Evolutionary conservation across 2,113 vertebrate genomes (phyloP).

Genomic region (Neogale vison): DNA sequence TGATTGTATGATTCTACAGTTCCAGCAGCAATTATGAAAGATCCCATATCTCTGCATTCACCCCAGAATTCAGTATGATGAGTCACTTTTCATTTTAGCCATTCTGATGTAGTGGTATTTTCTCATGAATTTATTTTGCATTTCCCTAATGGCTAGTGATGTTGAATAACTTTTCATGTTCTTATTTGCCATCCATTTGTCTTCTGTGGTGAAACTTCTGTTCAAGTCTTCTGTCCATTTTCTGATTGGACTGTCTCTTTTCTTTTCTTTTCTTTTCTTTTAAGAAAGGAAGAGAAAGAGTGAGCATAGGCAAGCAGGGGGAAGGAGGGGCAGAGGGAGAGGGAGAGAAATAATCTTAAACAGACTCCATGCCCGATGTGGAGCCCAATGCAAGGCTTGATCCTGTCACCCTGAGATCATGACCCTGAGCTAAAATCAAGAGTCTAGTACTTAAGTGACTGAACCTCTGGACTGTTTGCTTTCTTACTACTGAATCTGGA

Average conservation of each 20-base stretch:
- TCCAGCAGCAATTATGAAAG: neutral
- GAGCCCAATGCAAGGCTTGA: neutral
- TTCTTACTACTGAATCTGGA: neutral
- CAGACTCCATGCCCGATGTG: neutral
- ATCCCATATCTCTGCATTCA: neutral
- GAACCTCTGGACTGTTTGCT: neutral
- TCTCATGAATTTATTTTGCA: neutral
- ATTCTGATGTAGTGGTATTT: neutral
- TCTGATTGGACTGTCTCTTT: neutral
- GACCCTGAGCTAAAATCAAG: neutral
- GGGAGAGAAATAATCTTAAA: neutral
- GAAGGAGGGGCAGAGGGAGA: neutral
- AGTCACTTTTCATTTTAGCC: constrained; percentile 3
- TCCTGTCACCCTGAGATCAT: neutral
- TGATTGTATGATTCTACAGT: neutral
- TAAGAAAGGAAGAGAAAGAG: neutral
- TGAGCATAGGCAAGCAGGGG: neutral
- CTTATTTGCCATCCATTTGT: neutral
- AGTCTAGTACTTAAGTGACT: neutral
- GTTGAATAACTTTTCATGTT: neutral
- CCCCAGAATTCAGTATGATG: neutral
- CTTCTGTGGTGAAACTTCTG: neutral
- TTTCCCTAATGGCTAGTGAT: neutral
- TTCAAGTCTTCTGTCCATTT: constrained; percentile 21
- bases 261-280: neutral